A percentile compares a stretch with the other conserved stretches of the same genome.
These are phyloP conservation scores for Tupaia tana DNA, from an alignment of 2,113 vertebrate genomes.

Conservation along the genomic window DNA sequence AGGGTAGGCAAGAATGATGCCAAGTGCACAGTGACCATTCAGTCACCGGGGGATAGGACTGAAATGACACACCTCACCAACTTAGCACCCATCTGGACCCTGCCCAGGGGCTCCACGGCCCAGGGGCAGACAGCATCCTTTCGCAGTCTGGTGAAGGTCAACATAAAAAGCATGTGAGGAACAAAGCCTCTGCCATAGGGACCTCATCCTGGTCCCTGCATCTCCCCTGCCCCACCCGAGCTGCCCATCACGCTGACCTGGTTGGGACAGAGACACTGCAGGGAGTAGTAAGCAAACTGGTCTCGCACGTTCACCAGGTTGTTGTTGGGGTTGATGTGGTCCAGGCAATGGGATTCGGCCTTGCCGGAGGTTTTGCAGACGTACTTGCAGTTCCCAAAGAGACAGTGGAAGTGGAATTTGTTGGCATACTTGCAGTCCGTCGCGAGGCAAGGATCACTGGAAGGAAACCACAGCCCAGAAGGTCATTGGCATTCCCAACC, in stretches of 20 bases:
- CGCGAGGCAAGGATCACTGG: conserved; percentile 96
- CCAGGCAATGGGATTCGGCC: conserved; percentile 98
- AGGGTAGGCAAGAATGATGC: neutral
- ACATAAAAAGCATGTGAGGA: neutral
- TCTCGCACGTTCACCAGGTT: conserved; percentile 97
- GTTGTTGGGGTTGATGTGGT: conserved; percentile 99
- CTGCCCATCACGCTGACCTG: conserved; percentile 88
- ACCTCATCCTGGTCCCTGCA: neutral
- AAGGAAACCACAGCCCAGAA: conserved; percentile 83
- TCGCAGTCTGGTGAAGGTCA: neutral
- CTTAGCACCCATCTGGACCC: neutral
- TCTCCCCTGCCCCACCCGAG: neutral
- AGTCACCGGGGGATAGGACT: neutral
- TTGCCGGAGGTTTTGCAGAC: conserved; percentile 99
- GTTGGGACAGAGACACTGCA: conserved; percentile 99
- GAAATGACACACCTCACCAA: neutral
- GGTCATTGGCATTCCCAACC: conserved; percentile 68
- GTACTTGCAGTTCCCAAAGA: conserved; percentile 99
- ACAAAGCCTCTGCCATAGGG: neutral
- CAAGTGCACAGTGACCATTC: neutral
- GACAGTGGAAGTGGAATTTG: conserved; percentile 99
- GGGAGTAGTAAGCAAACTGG: conserved; percentile 98
- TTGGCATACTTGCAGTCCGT: conserved; percentile 99
- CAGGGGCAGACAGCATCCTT: neutral
- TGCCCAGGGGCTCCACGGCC: conserved; percentile 16